Conservation (phyloP, 2,888 invertebrate species). For the Scrobipalpa costella region DNA sequence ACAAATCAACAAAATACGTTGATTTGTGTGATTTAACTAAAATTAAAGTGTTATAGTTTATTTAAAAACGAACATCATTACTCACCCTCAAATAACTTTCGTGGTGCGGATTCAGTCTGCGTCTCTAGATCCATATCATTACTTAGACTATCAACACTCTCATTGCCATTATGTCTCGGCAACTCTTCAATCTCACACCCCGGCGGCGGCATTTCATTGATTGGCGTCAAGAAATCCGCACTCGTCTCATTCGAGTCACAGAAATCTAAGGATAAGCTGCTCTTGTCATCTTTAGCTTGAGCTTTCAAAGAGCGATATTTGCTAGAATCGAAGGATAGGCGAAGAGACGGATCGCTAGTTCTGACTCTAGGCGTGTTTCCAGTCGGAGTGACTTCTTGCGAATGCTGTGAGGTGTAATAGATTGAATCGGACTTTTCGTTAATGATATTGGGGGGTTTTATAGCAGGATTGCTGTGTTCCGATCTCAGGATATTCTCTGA, state of each 20-base stretch:
- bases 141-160: constrained; percentile 69
- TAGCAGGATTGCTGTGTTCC: constrained; percentile 63
- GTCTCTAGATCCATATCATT: constrained; percentile 73
- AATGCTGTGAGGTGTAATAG: constrained; percentile 75
- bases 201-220: constrained; percentile 76
- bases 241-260: constrained; percentile 78
- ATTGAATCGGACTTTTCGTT: constrained; percentile 73
- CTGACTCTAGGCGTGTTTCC: constrained; percentile 62
- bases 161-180: constrained; percentile 71
- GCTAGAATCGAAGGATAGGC: constrained; percentile 71
- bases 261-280: constrained; percentile 71
- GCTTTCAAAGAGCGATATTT: constrained; percentile 67
- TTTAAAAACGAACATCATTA: background rate
- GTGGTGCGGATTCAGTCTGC: constrained; percentile 72
- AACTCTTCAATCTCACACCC: constrained; percentile 75
- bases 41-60: too few relatives aligned
- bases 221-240: constrained; percentile 76
- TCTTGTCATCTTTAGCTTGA: constrained; percentile 63
- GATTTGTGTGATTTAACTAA: too few relatives aligned
- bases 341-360: constrained; percentile 64
- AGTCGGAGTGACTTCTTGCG: constrained; percentile 72
- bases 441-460: constrained; percentile 53
- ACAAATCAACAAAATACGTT: too few relatives aligned
- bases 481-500: constrained; percentile 75
- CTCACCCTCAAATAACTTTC: constrained; percentile 62